Conservation (phyloP, 2,797 vertebrate species). For the Bradypodion ventrale region DNA sequence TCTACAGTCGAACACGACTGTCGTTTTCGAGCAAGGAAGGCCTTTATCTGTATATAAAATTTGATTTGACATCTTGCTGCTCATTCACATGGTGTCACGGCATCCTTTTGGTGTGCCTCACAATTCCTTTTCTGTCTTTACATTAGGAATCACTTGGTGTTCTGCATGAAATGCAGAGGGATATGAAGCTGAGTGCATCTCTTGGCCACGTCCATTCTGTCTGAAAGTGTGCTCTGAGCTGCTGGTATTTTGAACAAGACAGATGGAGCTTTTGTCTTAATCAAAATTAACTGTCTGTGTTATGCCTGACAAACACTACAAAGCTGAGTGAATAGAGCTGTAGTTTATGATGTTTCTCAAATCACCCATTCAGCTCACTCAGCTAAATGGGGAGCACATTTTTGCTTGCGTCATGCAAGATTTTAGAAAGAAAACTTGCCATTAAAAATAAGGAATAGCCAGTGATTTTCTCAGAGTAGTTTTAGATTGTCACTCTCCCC, state of each 20-base stretch:
- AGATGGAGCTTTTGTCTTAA: background rate
- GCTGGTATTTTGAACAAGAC: background rate
- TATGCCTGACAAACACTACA: slow-evolving; percentile 1
- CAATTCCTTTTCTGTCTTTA: background rate
- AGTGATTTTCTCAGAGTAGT: background rate
- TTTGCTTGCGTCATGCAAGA: background rate
- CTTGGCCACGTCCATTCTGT: background rate
- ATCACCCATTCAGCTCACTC: background rate
- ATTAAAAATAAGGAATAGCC: background rate
- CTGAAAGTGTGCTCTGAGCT: background rate
- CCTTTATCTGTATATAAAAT: background rate
- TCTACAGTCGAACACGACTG: too few species aligned
- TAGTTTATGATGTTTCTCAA: background rate
- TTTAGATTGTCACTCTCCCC: too few species aligned
- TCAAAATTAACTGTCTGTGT: slow-evolving; percentile 2
- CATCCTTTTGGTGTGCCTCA: background rate
- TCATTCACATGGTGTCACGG: background rate
- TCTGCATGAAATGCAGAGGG: background rate
- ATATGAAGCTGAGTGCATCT: background rate
- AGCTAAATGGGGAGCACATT: background rate
- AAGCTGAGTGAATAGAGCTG: background rate
- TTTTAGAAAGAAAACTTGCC: background rate
- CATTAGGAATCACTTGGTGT: background rate
- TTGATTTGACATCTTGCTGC: background rate
- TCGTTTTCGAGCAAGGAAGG: too few species aligned